Conservation (phyloP, 1,140 invertebrate species). For the Lithobius niger region DNA sequence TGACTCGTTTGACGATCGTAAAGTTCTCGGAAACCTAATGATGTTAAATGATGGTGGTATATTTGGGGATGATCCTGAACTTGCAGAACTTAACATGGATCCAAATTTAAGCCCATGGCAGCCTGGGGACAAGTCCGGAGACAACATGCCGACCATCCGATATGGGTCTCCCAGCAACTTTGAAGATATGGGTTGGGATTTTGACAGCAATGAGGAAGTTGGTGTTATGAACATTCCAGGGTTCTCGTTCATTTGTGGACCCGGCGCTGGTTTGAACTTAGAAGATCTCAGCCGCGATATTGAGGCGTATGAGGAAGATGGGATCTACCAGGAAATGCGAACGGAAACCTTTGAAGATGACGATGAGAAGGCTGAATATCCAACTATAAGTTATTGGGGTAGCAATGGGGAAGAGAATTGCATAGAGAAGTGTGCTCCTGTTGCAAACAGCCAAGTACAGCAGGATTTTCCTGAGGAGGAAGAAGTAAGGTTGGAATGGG, state of each 20-base stretch:
- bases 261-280: constrained; percentile 20
- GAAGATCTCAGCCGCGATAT: constrained; percentile 26
- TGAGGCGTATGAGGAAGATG: constrained; percentile 23
- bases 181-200: constrained; percentile 19
- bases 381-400: constrained; percentile 4
- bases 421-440: constrained; percentile 4
- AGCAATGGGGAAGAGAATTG: not conserved
- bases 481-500: constrained; percentile 13
- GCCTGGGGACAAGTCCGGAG: not conserved
- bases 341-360: constrained; percentile 8
- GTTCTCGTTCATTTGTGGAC: constrained; percentile 19
- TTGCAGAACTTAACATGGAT: not conserved
- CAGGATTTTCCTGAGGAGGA: constrained; percentile 21
- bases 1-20: not conserved
- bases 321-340: not conserved
- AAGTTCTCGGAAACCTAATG: not conserved
- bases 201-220: constrained; percentile 17
- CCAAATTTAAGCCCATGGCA: constrained; percentile 5
- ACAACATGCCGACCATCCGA: constrained; percentile 7
- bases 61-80: constrained; percentile 8
- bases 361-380: constrained; percentile 11
- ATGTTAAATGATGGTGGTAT: not conserved
- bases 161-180: constrained; percentile 21
- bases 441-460: constrained; percentile 17
- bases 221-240: constrained; percentile 17